Evolutionary conservation across 2,888 invertebrate genomes (phyloP).

Genomic region (Cylloceria caligata): DNA sequence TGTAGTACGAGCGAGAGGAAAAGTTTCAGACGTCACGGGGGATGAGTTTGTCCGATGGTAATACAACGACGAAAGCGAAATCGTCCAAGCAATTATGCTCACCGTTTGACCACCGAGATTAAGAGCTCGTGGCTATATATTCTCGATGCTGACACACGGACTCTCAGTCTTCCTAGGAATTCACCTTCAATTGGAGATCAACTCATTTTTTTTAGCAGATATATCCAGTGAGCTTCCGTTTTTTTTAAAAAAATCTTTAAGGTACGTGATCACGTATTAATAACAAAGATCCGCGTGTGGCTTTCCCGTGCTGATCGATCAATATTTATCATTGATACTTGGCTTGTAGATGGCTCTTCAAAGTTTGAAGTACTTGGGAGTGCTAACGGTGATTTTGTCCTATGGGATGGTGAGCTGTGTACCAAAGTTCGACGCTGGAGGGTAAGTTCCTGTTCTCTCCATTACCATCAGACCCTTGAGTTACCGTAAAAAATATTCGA

Average conservation of each 20-base stretch:
- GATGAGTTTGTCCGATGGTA: conserved; percentile 77
- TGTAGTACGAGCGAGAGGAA: conserved; percentile 68
- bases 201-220: conserved; percentile 39
- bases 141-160: conserved; percentile 67
- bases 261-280: conserved; percentile 14
- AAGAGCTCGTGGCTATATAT: conserved; percentile 79
- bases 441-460: conserved; percentile 74
- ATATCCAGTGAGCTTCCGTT: not conserved
- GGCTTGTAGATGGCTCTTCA: conserved; percentile 65
- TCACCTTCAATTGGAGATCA: conserved; percentile 40
- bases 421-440: conserved; percentile 81
- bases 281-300: not conserved
- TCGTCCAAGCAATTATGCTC: conserved; percentile 81
- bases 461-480: not conserved
- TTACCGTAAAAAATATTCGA: not conserved
- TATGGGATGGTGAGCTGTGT: conserved; percentile 72
- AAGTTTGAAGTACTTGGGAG: conserved; percentile 55
- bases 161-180: conserved; percentile 73
- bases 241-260: conserved; percentile 26
- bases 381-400: conserved; percentile 62
- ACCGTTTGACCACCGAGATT: conserved; percentile 73
- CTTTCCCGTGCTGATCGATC: not conserved
- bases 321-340: conserved; percentile 23
- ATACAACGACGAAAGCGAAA: conserved; percentile 84
- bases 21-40: conserved; percentile 78